These are phyloP conservation scores for Idaea biselata DNA, from an alignment of 2,888 invertebrate species.

Conservation along the genomic window DNA sequence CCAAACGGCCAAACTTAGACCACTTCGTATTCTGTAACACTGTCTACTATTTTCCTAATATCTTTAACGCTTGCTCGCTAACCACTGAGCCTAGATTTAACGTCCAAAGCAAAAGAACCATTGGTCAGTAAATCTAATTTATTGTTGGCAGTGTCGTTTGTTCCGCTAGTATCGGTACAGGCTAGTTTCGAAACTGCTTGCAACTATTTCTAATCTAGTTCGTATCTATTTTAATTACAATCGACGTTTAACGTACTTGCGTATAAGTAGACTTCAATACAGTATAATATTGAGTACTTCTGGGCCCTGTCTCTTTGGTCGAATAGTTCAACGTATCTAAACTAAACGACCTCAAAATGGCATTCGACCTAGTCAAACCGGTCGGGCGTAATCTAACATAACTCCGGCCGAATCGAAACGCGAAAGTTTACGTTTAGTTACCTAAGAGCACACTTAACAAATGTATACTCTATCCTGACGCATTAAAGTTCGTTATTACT, in stretches of 20 bases:
- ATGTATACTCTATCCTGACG: slow-evolving; percentile 32
- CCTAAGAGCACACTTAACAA: slow-evolving; percentile 31
- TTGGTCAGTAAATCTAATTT: slow-evolving; percentile 47
- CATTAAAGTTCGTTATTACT: slow-evolving; percentile 52
- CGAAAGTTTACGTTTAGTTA: slow-evolving; percentile 73
- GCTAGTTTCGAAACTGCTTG: slow-evolving; percentile 58
- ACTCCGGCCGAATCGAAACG: slow-evolving; percentile 70
- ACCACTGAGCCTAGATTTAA: slow-evolving; percentile 24
- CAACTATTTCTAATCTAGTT: slow-evolving; percentile 64
- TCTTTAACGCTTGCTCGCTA: slow-evolving; percentile 40
- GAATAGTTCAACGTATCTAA: slow-evolving; percentile 52
- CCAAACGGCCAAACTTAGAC: slow-evolving; percentile 49
- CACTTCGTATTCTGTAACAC: slow-evolving; percentile 23
- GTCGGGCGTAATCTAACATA: slow-evolving; percentile 74
- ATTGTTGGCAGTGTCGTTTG: slow-evolving; percentile 35
- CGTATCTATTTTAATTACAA: slow-evolving; percentile 64
- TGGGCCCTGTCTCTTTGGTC: slow-evolving; percentile 38
- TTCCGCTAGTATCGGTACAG: slow-evolving; percentile 29
- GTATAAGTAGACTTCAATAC: not conserved
- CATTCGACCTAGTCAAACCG: slow-evolving; percentile 69
- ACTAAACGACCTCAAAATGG: slow-evolving; percentile 77
- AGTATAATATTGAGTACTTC: slow-evolving; percentile 16
- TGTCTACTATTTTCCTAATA: slow-evolving; percentile 23
- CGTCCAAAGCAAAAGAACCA: slow-evolving; percentile 32
- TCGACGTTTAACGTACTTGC: slow-evolving; percentile 12